phyloP scores from a whole-genome alignment of 2,888 invertebrate genomes.

The Hylaea fasciaria region DNA sequence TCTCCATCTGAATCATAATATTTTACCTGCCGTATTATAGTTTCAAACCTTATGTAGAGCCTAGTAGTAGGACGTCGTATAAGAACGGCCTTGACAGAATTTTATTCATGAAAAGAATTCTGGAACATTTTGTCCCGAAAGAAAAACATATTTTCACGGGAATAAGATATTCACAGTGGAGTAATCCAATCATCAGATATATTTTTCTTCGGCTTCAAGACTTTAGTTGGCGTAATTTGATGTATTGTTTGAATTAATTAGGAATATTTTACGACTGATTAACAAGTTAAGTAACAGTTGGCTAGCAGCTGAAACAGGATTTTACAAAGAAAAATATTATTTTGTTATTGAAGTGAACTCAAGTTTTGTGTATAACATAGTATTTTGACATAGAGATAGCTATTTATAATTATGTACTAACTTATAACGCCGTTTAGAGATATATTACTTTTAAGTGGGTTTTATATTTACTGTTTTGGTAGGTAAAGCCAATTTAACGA shows the following conservation, averaged over 20 bases:
- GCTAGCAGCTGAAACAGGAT: neutral
- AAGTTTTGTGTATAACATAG: too few relatives aligned
- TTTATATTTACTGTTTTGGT: neutral
- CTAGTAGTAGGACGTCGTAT: constrained; percentile 4
- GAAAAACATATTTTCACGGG: constrained; percentile 25
- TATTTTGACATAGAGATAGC: too few relatives aligned
- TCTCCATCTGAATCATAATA: too few relatives aligned
- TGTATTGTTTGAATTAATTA: neutral
- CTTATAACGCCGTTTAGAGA: too few relatives aligned
- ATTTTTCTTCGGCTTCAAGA: constrained; percentile 10
- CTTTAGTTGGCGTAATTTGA: constrained; percentile 7
- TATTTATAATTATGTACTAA: too few relatives aligned
- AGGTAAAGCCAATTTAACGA: constrained; percentile 1
- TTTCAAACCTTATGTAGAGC: neutral
- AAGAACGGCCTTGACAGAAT: constrained; percentile 15
- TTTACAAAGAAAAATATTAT: too few relatives aligned
- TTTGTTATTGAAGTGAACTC: too few relatives aligned
- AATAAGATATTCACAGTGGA: constrained; percentile 22
- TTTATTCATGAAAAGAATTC: constrained; percentile 25
- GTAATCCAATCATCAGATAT: constrained; percentile 24
- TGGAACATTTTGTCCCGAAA: constrained; percentile 18
- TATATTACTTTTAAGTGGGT: neutral
- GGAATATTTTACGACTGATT: neutral
- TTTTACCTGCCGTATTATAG: neutral
- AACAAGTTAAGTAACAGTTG: neutral